Conservation (phyloP, 2,888 invertebrate species). For the Oegoconia quadripuncta region DNA sequence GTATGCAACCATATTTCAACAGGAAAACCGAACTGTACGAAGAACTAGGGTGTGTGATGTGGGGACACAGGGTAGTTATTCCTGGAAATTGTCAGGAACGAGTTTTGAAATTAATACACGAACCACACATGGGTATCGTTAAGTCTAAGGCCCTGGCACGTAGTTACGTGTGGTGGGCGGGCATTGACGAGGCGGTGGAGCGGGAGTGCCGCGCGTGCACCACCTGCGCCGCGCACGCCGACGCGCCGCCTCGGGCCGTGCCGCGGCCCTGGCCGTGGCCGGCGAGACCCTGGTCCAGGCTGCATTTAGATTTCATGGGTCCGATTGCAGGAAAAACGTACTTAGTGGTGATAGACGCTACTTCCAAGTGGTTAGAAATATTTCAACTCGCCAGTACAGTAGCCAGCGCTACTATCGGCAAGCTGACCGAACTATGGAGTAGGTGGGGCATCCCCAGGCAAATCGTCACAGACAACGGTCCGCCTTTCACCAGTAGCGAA, state of each 20-base stretch:
- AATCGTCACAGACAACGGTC: conserved; percentile 12
- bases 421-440: conserved; percentile 1
- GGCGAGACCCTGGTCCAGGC: no score
- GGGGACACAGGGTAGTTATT: conserved; percentile 4
- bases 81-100: conserved; percentile 10
- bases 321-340: conserved; percentile 6
- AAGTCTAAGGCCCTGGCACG: conserved; percentile 8
- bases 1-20: conserved; percentile 19
- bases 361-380: conserved; percentile 21
- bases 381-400: conserved; percentile 13
- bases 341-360: conserved; percentile 16
- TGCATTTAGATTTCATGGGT: conserved; percentile 13
- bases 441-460: conserved; percentile 13
- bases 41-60: conserved; percentile 16
- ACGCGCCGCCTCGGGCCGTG: no score
- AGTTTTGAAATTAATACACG: no score
- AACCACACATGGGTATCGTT: no score
- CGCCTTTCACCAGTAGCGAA: conserved; percentile 6
- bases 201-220: no score
- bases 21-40: conserved; percentile 18
- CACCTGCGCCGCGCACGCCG: no score
- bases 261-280: no score
- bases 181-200: conserved; percentile 10
- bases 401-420: not conserved
- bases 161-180: conserved; percentile 12